These are phyloP conservation scores for Apodemia hepburni DNA, from an alignment of 2,888 invertebrate species.

Conservation along the genomic window DNA sequence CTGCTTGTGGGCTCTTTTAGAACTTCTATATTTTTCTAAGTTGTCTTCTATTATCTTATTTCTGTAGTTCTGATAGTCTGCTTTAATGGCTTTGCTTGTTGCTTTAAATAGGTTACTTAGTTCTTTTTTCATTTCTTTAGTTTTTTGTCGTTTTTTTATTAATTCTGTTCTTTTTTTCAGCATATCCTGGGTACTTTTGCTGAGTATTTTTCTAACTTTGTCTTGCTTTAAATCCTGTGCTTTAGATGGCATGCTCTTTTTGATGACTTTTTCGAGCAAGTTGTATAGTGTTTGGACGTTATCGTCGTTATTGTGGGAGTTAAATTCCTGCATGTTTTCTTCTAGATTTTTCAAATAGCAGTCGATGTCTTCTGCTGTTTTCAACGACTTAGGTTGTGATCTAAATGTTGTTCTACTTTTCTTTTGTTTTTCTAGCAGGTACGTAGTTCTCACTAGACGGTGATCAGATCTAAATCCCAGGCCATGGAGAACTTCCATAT, in stretches of 20 bases:
- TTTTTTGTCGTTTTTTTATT: constrained; percentile 21
- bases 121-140: constrained; percentile 19
- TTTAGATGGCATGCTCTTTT: constrained; percentile 18
- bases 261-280: constrained; percentile 17
- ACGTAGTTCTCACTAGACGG: background rate
- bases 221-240: constrained; percentile 11
- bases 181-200: constrained; percentile 13
- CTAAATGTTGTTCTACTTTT: constrained; percentile 23
- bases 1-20: constrained; percentile 20
- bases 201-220: constrained; percentile 20
- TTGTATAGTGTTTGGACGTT: constrained; percentile 22
- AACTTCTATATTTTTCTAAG: constrained; percentile 16
- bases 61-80: constrained; percentile 18
- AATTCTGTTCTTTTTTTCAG: constrained; percentile 24
- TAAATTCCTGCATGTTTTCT: constrained; percentile 18
- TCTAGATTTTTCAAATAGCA: constrained; percentile 17
- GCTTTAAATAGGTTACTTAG: constrained; percentile 10
- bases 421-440: constrained; percentile 1
- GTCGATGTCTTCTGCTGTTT: constrained; percentile 20
- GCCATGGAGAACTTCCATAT: background rate
- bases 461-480: constrained; percentile 5
- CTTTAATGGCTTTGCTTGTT: constrained; percentile 17
- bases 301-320: background rate
- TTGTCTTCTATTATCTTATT: constrained; percentile 19
- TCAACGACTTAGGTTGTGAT: constrained; percentile 15